Conservation (phyloP, 2,797 vertebrate species). For the Sebastes nivosus region DNA sequence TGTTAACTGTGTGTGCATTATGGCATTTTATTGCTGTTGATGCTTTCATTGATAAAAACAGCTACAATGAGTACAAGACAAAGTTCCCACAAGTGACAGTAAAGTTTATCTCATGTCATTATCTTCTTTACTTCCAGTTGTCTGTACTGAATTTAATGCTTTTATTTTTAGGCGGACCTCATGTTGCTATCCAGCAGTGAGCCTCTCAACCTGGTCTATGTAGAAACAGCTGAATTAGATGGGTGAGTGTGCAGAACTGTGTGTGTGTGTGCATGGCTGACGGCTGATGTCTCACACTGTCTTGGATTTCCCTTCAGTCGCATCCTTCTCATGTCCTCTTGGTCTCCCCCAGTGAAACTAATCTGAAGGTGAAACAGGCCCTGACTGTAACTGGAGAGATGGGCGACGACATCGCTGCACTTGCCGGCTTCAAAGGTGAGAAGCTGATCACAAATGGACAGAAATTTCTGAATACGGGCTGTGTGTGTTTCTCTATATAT, state of each 20-base stretch:
- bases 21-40: background rate
- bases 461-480: no score
- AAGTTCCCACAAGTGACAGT: background rate
- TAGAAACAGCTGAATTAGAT: constrained; percentile 94
- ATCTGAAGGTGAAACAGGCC: constrained; percentile 95
- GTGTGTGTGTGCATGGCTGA: background rate
- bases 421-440: constrained; percentile 88
- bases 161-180: constrained; percentile 87
- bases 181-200: constrained; percentile 94
- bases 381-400: constrained; percentile 88
- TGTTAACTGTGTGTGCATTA: background rate
- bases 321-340: constrained; percentile 16
- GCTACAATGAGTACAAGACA: background rate
- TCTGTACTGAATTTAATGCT: background rate
- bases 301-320: background rate
- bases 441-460: background rate
- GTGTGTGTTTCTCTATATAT: no score
- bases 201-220: constrained; percentile 89
- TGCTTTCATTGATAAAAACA: background rate
- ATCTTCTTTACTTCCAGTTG: background rate
- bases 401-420: constrained; percentile 81
- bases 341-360: constrained; percentile 88
- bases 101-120: background rate
- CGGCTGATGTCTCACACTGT: background rate
- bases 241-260: constrained; percentile 76